Evolutionary conservation across 2,113 vertebrate species (phyloP), one percentile per base, ranked within the genome.

Genomic region (Scytalopus superciliaris): DNA sequence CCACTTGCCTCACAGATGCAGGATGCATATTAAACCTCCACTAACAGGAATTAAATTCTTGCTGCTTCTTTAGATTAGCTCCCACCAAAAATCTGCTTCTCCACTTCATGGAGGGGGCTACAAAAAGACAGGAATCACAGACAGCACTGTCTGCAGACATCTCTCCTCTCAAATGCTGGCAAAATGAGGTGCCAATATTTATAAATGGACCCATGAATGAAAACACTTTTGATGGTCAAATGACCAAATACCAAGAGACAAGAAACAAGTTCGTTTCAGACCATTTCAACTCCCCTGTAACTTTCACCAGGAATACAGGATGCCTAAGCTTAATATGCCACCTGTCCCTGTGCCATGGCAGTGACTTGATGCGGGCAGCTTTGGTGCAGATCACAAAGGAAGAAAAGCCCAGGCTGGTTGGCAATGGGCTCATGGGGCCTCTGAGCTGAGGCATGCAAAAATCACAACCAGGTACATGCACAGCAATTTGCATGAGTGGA

Each of bases 391-490:
- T 70, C 31, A 13, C 18, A 49, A 68, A 77, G 50, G 72, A 86
- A 80, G 55, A 77, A 87, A 84, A 17, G 42, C 16, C 27, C 7
- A 9, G 14, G 22, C 44, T 84, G 28, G 31, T 2, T 81, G 33
- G 24, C 2, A 1, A 33, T 24, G 47, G 19, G 37, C 31, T 87
- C 21, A 28, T 1, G 1, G 14, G 40, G 30, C 14, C 33, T 49
- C 64, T 35, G 24, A 57, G 12, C 14, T 19, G 6, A 91, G 50
- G 25, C 23, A 55, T 7, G 13, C 42, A 87, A 39, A 77, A 92
- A 66, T 25, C 64, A 69, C 2, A 12, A 63, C 9, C 67, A 59
- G 0, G 0, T 25, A 62, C 1, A 1, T 12, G 75, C 21, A 85
- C 50, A 84, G 39, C 23, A 49, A 50, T 49, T 55, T 85, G 52